Conservation (phyloP, 1,140 invertebrate genomes). For the Laodelphax striatellus region DNA sequence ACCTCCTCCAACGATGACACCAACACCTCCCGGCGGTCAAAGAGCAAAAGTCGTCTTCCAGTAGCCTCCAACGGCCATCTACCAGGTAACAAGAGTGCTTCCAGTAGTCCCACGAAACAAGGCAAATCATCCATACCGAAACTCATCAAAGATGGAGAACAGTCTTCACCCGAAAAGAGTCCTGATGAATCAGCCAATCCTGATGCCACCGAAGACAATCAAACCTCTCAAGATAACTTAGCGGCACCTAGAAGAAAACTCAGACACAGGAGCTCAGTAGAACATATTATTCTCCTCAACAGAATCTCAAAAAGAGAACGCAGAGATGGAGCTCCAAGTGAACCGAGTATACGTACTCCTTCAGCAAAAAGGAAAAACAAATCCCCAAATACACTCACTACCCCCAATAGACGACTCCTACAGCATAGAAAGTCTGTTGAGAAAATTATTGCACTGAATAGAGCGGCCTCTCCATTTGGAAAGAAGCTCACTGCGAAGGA, state of each 20-base stretch:
- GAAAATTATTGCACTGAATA: background rate
- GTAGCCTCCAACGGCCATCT: background rate
- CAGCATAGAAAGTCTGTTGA: conserved; percentile 1
- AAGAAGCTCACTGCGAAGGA: conserved; percentile 6
- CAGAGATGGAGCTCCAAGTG: background rate
- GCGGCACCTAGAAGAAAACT: background rate
- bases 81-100: conserved; percentile 7
- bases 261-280: background rate
- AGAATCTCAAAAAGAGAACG: background rate
- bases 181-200: background rate
- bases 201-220: background rate
- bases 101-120: conserved; percentile 6
- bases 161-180: background rate
- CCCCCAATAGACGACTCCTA: conserved; percentile 5
- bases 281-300: background rate
- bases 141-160: conserved; percentile 1
- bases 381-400: background rate
- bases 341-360: background rate
- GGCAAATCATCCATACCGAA: conserved; percentile 7
- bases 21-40: conserved; percentile 3
- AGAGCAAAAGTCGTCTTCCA: conserved; percentile 7
- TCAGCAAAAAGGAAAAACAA: background rate
- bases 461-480: conserved; percentile 1
- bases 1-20: background rate
- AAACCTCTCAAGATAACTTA: background rate